phyloP scores from a whole-genome alignment of 2,797 vertebrate genomes.

The Rhinogobio ventralis region DNA sequence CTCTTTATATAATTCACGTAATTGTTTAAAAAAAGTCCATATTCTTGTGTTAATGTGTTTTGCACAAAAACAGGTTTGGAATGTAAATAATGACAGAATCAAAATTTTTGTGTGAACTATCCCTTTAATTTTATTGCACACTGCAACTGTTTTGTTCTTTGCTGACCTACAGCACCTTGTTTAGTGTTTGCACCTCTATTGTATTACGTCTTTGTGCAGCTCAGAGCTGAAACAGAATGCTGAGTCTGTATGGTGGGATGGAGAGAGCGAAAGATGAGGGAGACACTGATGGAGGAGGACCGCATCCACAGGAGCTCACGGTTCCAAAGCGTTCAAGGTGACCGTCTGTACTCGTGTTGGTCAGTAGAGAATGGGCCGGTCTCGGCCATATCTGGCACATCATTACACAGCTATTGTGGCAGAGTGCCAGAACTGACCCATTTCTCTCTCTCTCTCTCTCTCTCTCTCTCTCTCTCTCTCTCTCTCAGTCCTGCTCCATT shows the following conservation, averaged over 20 bases:
- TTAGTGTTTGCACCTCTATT: constrained; percentile 33
- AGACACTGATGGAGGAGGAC: constrained; percentile 24
- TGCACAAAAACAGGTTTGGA: background rate
- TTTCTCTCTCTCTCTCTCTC: constrained; percentile 55
- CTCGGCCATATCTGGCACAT: constrained; percentile 72
- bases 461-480: constrained; percentile 7
- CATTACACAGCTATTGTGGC: constrained; percentile 75
- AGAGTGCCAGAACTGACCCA: constrained; percentile 67
- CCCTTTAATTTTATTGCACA: background rate
- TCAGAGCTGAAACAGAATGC: constrained; percentile 25
- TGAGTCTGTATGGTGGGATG: constrained; percentile 27
- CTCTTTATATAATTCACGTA: background rate
- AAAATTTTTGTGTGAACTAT: background rate
- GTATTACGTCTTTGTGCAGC: constrained; percentile 21
- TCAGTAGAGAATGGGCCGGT: constrained; percentile 57
- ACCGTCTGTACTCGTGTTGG: constrained; percentile 77
- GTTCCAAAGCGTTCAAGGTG: constrained; percentile 76
- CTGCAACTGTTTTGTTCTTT: constrained; percentile 5
- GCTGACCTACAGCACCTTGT: constrained; percentile 35
- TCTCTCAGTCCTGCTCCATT: background rate
- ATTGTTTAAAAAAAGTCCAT: background rate
- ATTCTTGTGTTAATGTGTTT: background rate
- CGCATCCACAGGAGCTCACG: background rate
- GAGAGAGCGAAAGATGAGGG: constrained; percentile 21
- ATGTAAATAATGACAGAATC: background rate